Base-by-base conservation (phyloP, 2,113 vertebrate genomes). In the Poecile atricapillus region DNA sequence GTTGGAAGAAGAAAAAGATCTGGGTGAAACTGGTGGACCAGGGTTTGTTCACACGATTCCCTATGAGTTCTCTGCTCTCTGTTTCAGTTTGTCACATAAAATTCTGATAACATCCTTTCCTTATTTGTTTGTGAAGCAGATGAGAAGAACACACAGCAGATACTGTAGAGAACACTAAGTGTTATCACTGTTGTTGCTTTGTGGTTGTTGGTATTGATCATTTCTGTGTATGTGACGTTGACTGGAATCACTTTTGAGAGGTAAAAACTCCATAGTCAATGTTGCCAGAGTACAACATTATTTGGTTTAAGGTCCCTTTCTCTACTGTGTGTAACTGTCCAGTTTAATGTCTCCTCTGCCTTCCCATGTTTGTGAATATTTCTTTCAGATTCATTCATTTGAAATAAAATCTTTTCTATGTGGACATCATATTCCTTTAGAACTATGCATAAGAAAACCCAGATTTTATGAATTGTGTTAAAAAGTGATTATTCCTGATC, bases 171-270 rank as follows among this genome's bases (percentile, higher is more conserved):
- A 37, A 16, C n/a, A 14, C 14, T 0, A 1, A 37, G 20, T 15
- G 33, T 50, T 60, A 15, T 14, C 28, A 11, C 62, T 56, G 0
- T 33, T 53, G 27, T 22, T 47, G 3, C 16, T 2, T 46, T 28
- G 27, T 30, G n/a, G 24, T 31, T 78, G 28, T 41, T 74, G 62
- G 16, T 37, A 23, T 53, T 50, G 68, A 67, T 77, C 33, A 25
- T 27, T 16, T 49, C 59, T 33, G 15, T 14, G 7, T 11, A 2
- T 13, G 13, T 27, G 35, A 22, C 5, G 0, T 13, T 71, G 33
- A 27, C 39, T 47, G 27, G 10, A 17, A 11, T 13, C 22, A 28
- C 16, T 68, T 89, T 44, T 10, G 55, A 12, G 8, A 55, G 49
- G 31, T 6, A 11, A 49, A 55, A 76, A 12, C 30, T 25, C 41